Conservation (phyloP, 2,113 vertebrate genomes). For the Furnarius figulus region DNA sequence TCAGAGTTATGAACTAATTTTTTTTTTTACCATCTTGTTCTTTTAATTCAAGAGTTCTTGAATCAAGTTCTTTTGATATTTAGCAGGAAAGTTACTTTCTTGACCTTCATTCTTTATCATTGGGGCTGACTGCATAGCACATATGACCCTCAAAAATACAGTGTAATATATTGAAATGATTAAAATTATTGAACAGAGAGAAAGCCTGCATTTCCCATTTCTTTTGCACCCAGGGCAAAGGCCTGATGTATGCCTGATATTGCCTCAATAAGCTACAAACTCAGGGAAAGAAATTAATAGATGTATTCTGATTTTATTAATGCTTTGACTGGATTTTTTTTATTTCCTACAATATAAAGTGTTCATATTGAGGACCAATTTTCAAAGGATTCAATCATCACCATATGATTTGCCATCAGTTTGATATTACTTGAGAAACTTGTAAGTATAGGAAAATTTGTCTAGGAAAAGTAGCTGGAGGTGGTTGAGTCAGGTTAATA, state of each 20-base stretch:
- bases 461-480: not conserved
- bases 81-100: not conserved
- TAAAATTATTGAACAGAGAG: not conserved
- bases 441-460: not conserved
- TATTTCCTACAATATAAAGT: not conserved
- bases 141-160: not conserved
- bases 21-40: not conserved
- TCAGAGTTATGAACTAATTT: not conserved
- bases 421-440: not conserved
- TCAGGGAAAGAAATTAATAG: not conserved
- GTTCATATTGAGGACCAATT: not conserved
- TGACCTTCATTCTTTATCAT: not conserved
- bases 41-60: too few species aligned
- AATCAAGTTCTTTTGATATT: not conserved
- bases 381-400: not conserved
- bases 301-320: not conserved
- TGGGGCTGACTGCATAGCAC: not conserved
- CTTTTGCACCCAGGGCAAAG: not conserved
- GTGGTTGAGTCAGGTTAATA: not conserved
- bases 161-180: not conserved
- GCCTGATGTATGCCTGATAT: not conserved
- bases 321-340: not conserved
- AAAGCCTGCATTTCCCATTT: not conserved
- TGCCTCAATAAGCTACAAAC: not conserved
- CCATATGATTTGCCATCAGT: not conserved